These are phyloP conservation scores for Bruchidius siliquastri DNA, from an alignment of 2,888 invertebrate species.

Conservation along the genomic window DNA sequence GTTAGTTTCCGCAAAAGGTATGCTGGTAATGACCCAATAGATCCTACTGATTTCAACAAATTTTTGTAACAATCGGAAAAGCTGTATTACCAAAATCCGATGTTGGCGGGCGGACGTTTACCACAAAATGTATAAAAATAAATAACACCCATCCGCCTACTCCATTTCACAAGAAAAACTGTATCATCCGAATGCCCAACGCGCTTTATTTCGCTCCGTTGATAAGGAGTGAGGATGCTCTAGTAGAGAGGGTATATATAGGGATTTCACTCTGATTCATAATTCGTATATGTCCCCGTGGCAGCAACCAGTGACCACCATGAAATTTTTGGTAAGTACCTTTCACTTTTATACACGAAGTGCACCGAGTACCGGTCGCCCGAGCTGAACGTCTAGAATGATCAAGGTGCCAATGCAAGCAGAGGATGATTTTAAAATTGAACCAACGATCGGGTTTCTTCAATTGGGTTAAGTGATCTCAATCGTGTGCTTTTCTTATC, in stretches of 20 bases:
- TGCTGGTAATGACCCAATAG: not conserved
- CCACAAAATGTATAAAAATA: not conserved
- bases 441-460: not conserved
- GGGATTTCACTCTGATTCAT: constrained; percentile 29
- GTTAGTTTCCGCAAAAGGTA: not conserved
- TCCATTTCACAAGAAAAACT: constrained; percentile 16
- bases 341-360: constrained; percentile 25
- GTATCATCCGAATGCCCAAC: constrained; percentile 14
- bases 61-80: not conserved
- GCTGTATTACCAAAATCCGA: not conserved
- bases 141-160: not conserved
- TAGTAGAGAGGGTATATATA: constrained; percentile 33
- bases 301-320: constrained; percentile 40
- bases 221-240: constrained; percentile 23
- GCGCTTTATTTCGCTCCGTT: constrained; percentile 9
- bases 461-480: not conserved
- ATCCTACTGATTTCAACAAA: not conserved
- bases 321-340: constrained; percentile 51
- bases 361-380: not conserved
- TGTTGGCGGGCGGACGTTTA: not conserved
- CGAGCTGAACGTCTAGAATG: not conserved
- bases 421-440: not conserved
- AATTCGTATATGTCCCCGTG: constrained; percentile 26
- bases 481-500: too few species aligned
- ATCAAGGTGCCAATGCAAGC: not conserved